These are phyloP conservation scores for Globodera ellingtonae DNA, from an alignment of 1,140 invertebrate species.

Conservation along the genomic window DNA sequence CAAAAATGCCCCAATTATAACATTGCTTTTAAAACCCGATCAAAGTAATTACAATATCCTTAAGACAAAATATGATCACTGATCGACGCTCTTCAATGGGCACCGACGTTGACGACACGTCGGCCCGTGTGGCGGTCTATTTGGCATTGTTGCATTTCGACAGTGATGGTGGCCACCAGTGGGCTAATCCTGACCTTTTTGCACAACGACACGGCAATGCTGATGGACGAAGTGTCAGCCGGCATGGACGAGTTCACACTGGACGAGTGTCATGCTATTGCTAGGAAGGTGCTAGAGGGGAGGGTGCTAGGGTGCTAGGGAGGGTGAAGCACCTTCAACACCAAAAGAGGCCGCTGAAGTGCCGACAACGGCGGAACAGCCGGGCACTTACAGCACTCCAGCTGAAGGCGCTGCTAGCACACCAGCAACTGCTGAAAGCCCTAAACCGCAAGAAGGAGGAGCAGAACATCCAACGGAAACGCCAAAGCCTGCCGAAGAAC, in stretches of 20 bases:
- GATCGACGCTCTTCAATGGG: not conserved
- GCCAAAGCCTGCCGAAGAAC: too few relatives aligned
- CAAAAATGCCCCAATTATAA: too few relatives aligned
- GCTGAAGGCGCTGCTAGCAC: not conserved
- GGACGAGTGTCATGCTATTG: not conserved
- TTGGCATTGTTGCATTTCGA: conserved; percentile 14
- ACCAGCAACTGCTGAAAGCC: too few relatives aligned
- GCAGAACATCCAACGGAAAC: too few relatives aligned
- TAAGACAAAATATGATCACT: not conserved
- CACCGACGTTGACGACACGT: not conserved
- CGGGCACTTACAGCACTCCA: not conserved
- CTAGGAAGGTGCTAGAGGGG: too few relatives aligned
- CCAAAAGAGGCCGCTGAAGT: too few relatives aligned
- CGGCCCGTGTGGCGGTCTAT: conserved; percentile 1
- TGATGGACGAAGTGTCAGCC: conserved; percentile 6
- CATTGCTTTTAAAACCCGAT: too few relatives aligned
- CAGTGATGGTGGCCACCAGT: conserved; percentile 9
- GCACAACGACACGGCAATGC: conserved; percentile 10
- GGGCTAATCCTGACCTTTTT: conserved; percentile 9
- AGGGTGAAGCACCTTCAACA: too few relatives aligned
- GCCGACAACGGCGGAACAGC: not conserved
- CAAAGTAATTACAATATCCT: too few relatives aligned
- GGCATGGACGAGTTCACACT: conserved; percentile 17
- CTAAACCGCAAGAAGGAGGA: not conserved
- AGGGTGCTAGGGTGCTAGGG: too few relatives aligned